phyloP scores from a whole-genome alignment of 1,140 invertebrate genomes.

The Pseudoatta argentina region DNA sequence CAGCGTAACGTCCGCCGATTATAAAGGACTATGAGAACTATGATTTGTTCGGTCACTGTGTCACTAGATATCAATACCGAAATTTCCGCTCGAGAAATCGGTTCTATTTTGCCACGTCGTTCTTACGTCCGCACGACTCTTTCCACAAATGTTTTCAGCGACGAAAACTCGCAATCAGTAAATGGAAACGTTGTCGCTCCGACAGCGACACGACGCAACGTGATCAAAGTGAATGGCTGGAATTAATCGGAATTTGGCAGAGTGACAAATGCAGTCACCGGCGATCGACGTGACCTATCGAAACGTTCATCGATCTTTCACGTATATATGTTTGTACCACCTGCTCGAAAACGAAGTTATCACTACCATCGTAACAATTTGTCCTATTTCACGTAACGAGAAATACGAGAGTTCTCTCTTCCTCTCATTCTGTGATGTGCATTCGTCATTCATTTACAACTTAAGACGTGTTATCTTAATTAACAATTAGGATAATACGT shows the following conservation, averaged over 20 bases:
- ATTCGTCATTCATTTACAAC: slow-evolving; percentile 15
- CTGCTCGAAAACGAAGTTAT: slow-evolving; percentile 13
- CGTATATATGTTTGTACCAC: neutral
- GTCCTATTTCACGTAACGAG: neutral
- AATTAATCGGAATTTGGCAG: slow-evolving; percentile 70
- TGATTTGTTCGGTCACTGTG: slow-evolving; percentile 23
- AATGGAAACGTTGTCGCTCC: slow-evolving; percentile 65
- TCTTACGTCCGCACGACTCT: neutral
- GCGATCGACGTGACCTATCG: slow-evolving; percentile 50
- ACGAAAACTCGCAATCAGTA: slow-evolving; percentile 21
- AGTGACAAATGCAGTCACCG: slow-evolving; percentile 63
- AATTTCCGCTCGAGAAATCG: slow-evolving; percentile 38
- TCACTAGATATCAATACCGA: neutral
- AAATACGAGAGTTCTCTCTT: neutral
- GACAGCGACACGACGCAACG: slow-evolving; percentile 37
- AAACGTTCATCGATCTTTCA: slow-evolving; percentile 47
- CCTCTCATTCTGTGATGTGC: neutral
- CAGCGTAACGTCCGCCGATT: slow-evolving; percentile 10
- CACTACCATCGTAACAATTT: neutral
- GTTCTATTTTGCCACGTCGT: neutral
- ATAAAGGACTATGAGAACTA: slow-evolving; percentile 20
- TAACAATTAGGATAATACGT: slow-evolving; percentile 45
- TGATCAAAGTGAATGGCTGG: slow-evolving; percentile 69
- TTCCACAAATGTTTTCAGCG: slow-evolving; percentile 28
- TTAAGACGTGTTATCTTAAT: slow-evolving; percentile 3